Conservation (phyloP, 2,888 invertebrate genomes). For the Dicycla oo region DNA sequence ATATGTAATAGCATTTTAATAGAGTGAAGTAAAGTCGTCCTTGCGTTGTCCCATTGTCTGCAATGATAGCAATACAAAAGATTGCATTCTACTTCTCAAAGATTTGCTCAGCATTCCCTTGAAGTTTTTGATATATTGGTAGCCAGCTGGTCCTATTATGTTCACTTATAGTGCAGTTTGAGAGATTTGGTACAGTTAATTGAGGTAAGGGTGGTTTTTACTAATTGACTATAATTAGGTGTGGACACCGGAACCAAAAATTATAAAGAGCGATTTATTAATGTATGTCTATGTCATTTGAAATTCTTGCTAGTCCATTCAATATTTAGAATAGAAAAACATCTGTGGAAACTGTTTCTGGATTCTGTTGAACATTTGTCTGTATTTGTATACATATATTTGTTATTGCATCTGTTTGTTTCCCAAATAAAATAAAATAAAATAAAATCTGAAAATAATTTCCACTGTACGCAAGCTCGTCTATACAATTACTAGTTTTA, state of each 20-base stretch:
- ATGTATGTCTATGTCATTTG: too few species aligned
- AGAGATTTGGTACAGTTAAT: slow-evolving; percentile 19
- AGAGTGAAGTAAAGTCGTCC: slow-evolving; percentile 86
- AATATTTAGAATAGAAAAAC: neutral
- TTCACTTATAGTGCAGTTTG: slow-evolving; percentile 14
- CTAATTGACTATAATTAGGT: slow-evolving; percentile 1
- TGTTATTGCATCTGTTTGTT: too few species aligned
- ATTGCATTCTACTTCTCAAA: slow-evolving; percentile 79
- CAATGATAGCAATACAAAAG: slow-evolving; percentile 79
- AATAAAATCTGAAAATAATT: neutral
- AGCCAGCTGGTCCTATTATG: slow-evolving; percentile 58
- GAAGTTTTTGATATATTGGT: slow-evolving; percentile 59
- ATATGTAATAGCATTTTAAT: slow-evolving; percentile 85
- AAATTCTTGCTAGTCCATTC: neutral
- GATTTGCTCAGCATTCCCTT: slow-evolving; percentile 72
- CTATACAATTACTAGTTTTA: neutral
- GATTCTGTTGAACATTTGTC: too few species aligned
- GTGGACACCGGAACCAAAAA: neutral
- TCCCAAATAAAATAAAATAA: too few species aligned
- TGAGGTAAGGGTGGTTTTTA: neutral
- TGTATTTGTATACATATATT: too few species aligned
- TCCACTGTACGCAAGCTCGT: too few species aligned
- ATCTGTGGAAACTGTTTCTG: too few species aligned
- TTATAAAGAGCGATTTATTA: neutral
- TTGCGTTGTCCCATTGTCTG: slow-evolving; percentile 87